Conservation (phyloP, 2,113 vertebrate genomes). For the Dascyllus trimaculatus region DNA sequence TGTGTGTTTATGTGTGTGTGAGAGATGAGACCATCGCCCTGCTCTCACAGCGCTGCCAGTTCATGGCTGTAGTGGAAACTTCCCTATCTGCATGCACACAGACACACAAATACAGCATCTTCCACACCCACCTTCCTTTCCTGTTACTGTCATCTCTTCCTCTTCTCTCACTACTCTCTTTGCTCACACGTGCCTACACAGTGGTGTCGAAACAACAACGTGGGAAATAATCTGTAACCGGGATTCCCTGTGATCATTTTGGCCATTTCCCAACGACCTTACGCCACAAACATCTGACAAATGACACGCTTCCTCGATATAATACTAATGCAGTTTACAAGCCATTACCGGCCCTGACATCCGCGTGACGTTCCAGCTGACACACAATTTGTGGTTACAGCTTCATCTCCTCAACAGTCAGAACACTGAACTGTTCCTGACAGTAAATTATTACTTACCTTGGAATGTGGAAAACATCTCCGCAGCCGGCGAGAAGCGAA, state of each 20-base stretch:
- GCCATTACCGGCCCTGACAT: constrained; percentile 60
- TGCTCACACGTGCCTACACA: not conserved
- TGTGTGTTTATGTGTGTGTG: constrained; percentile 7
- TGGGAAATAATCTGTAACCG: constrained; percentile 50
- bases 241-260: constrained; percentile 51
- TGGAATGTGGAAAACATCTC: constrained; percentile 33
- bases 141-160: constrained; percentile 58
- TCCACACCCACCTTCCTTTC: constrained; percentile 40
- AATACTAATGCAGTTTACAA: constrained; percentile 54
- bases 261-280: constrained; percentile 59
- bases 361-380: constrained; percentile 51
- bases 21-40: constrained; percentile 14
- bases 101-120: constrained; percentile 24
- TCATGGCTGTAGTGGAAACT: constrained; percentile 49
- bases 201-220: constrained; percentile 16
- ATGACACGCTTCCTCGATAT: constrained; percentile 46
- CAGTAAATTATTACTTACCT: constrained; percentile 59
- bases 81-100: constrained; percentile 47
- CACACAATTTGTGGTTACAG: constrained; percentile 66
- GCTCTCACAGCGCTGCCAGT: constrained; percentile 17
- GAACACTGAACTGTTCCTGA: constrained; percentile 59
- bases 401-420: constrained; percentile 60
- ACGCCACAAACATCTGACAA: constrained; percentile 63
- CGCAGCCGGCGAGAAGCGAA: constrained; percentile 12
- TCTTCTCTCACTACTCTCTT: constrained; percentile 35